Conservation (phyloP, 2,797 vertebrate genomes). For the Parauchenoglanis punctatus region DNA sequence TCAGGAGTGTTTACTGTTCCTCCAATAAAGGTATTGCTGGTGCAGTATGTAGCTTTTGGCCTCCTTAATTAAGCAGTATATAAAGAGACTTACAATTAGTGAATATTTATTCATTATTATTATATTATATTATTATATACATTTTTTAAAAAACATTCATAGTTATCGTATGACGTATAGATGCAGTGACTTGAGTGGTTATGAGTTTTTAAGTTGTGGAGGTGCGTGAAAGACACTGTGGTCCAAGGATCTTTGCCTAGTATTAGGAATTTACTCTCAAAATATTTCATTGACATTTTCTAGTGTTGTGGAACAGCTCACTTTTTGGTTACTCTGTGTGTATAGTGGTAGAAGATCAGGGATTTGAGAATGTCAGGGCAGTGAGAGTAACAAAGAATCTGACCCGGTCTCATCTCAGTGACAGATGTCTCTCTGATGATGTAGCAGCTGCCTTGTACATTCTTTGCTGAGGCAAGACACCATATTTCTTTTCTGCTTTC, state of each 20-base stretch:
- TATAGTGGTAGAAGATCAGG: no score
- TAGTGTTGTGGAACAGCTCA: neutral
- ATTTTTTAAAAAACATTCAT: neutral
- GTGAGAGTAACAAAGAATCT: slow-evolving; percentile 17
- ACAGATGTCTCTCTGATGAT: slow-evolving; percentile 49
- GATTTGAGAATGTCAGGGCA: neutral
- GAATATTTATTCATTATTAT: no score
- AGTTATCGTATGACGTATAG: neutral
- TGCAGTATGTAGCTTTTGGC: neutral
- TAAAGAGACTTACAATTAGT: neutral
- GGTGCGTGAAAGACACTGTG: neutral
- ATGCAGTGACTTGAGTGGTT: neutral
- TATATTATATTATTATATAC: no score
- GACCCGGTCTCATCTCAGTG: slow-evolving; percentile 30
- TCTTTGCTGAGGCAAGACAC: slow-evolving; percentile 17
- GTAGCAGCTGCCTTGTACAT: slow-evolving; percentile 51
- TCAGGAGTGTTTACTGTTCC: neutral
- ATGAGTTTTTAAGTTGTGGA: neutral
- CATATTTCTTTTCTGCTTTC: slow-evolving; percentile 6
- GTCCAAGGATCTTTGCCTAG: neutral
- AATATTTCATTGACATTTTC: neutral
- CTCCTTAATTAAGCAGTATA: neutral
- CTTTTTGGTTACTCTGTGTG: neutral
- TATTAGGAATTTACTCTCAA: neutral
- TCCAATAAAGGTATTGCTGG: neutral